Evolutionary conservation across 2,888 invertebrate genomes (phyloP).

Genomic region (Brassicogethes aeneus): DNA sequence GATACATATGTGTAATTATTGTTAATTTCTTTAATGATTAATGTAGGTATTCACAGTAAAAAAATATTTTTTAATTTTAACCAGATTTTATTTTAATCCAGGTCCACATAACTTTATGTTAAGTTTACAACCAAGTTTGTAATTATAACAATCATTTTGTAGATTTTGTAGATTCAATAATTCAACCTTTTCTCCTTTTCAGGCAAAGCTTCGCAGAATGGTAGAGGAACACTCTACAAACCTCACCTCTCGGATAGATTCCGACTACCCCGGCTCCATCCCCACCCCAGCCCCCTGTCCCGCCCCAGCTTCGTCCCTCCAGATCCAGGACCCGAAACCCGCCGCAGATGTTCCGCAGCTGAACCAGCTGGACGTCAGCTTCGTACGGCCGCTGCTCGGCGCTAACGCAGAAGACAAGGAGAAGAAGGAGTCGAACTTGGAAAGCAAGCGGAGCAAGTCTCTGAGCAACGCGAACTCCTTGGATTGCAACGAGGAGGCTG

Average conservation of each 20-base stretch:
- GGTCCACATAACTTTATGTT: too few relatives aligned
- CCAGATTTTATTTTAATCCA: too few relatives aligned
- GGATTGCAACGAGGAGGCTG: conserved; percentile 26
- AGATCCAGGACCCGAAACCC: conserved; percentile 24
- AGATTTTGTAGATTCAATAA: too few relatives aligned
- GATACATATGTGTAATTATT: too few relatives aligned
- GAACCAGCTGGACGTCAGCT: conserved; percentile 15
- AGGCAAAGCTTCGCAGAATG: conserved; percentile 58
- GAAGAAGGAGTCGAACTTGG: conserved; percentile 24
- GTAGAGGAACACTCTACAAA: conserved; percentile 70
- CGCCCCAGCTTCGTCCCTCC: conserved; percentile 26
- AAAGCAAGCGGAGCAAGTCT: conserved; percentile 31
- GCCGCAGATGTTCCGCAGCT: conserved; percentile 23
- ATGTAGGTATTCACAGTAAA: too few relatives aligned
- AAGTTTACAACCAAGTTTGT: too few relatives aligned
- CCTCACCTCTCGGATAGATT: conserved; percentile 35
- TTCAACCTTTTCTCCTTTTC: too few relatives aligned
- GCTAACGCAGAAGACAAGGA: conserved; percentile 24
- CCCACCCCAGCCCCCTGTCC: conserved; percentile 28
- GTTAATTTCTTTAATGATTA: too few relatives aligned
- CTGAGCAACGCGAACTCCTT: conserved; percentile 30
- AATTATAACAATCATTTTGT: too few relatives aligned
- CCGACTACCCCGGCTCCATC: conserved; percentile 34
- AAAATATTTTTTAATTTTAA: too few relatives aligned
- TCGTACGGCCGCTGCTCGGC: conserved; percentile 19